phyloP scores from a whole-genome alignment of 2,113 vertebrate species.

The Atherinomorus stipes region DNA sequence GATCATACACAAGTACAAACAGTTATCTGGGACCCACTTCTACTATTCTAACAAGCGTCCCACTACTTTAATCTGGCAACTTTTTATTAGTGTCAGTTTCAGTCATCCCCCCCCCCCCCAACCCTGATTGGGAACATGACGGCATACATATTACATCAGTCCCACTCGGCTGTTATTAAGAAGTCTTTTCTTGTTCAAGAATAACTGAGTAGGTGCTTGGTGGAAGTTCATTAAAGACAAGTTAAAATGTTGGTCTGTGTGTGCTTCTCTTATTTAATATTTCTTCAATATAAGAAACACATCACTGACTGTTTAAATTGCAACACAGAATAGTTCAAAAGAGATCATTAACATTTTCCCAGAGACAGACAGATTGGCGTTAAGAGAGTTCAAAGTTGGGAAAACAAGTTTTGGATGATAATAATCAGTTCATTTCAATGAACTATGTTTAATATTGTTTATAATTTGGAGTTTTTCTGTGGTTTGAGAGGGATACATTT shows the following conservation, averaged over 20 bases:
- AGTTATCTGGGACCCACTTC: slow-evolving; percentile 34
- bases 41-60: slow-evolving; percentile 57
- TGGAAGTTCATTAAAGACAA: slow-evolving; percentile 46
- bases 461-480: background rate
- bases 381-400: slow-evolving; percentile 24
- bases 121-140: slow-evolving; percentile 62
- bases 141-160: slow-evolving; percentile 74
- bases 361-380: slow-evolving; percentile 51
- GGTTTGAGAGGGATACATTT: slow-evolving; percentile 9
- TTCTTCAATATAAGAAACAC: slow-evolving; percentile 39
- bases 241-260: slow-evolving; percentile 22
- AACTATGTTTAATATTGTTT: background rate
- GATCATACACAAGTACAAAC: slow-evolving; percentile 39
- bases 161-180: slow-evolving; percentile 35
- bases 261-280: slow-evolving; percentile 21
- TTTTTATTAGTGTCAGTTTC: slow-evolving; percentile 56
- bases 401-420: slow-evolving; percentile 32
- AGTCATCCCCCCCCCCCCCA: slow-evolving; percentile 52
- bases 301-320: slow-evolving; percentile 55
- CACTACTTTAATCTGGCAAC: slow-evolving; percentile 63
- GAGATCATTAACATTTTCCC: slow-evolving; percentile 49
- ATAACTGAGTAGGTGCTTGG: slow-evolving; percentile 40
- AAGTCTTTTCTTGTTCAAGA: slow-evolving; percentile 47
- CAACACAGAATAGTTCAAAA: slow-evolving; percentile 45
- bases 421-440: slow-evolving; percentile 14